Evolutionary conservation across 2,797 vertebrate species (phyloP).

Genomic region (Premnoplex brunnescens): DNA sequence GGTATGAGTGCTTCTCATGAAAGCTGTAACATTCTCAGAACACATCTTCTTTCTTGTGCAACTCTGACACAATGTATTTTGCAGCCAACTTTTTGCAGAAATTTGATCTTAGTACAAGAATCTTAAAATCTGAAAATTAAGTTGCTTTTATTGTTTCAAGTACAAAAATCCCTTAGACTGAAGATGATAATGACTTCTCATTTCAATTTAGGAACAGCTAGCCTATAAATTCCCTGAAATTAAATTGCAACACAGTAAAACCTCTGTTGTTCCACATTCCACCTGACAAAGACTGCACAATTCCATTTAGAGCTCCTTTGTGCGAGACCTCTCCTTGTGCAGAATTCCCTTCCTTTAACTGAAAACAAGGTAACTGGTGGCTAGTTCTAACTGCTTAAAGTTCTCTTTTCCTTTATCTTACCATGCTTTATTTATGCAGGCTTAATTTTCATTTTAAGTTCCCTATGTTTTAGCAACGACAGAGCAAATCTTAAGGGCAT

Average conservation of each 20-base stretch:
- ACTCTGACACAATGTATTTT: not conserved
- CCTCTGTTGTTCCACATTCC: not conserved
- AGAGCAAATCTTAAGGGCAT: not conserved
- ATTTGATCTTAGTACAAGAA: not conserved
- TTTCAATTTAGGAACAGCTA: not conserved
- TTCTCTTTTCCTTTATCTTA: not conserved
- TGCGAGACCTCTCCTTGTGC: not conserved
- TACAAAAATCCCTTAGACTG: not conserved
- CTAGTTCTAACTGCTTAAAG: not conserved
- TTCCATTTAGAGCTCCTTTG: not conserved
- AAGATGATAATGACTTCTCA: not conserved
- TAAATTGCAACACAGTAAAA: not conserved
- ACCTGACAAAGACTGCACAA: not conserved
- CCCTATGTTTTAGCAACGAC: not conserved
- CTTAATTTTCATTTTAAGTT: not conserved
- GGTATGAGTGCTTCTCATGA: not conserved
- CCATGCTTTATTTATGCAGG: not conserved
- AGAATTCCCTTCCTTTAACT: not conserved
- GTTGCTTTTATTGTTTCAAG: not conserved
- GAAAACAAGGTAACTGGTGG: not conserved
- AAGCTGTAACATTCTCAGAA: not conserved
- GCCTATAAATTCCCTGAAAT: not conserved
- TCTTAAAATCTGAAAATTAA: not conserved
- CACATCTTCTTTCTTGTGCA: not conserved
- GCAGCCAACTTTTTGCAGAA: not conserved